Percentiles rank a stretch among this genome's conserved stretches.
These are phyloP conservation scores for Emydoidea blandingii DNA, from an alignment of 2,797 vertebrate species.

Conservation along the genomic window DNA sequence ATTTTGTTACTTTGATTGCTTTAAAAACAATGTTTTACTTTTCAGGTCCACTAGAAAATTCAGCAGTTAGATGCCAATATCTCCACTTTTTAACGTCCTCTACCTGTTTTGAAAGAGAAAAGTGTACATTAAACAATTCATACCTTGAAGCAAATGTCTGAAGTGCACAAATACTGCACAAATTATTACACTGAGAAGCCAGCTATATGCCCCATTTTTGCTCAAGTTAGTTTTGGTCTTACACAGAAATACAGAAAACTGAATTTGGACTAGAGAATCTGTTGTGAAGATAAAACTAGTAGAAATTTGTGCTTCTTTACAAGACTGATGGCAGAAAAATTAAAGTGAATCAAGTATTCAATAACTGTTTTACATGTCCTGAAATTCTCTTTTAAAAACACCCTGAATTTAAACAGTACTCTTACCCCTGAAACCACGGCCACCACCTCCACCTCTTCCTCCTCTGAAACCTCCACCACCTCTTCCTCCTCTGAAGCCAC, in stretches of 20 bases:
- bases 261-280: background rate
- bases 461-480: constrained; percentile 88
- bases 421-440: constrained; percentile 92
- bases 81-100: constrained; percentile 75
- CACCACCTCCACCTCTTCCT: constrained; percentile 87
- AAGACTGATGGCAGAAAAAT: background rate
- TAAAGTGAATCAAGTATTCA: background rate
- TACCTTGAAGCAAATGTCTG: background rate
- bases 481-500: constrained; percentile 91
- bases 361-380: background rate
- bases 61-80: background rate
- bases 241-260: background rate
- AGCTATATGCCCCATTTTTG: background rate
- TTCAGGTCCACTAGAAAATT: constrained; percentile 25
- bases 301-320: accelerated
- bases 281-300: background rate
- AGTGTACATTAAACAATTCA: background rate
- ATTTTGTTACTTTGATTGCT: constrained; percentile 35
- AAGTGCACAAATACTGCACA: background rate
- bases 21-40: background rate
- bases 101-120: constrained; percentile 74
- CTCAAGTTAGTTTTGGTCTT: background rate
- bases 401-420: background rate
- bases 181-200: background rate
- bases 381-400: background rate